phyloP scores from a whole-genome alignment of 2,888 invertebrate genomes.

The Synanthedon formicaeformis region DNA sequence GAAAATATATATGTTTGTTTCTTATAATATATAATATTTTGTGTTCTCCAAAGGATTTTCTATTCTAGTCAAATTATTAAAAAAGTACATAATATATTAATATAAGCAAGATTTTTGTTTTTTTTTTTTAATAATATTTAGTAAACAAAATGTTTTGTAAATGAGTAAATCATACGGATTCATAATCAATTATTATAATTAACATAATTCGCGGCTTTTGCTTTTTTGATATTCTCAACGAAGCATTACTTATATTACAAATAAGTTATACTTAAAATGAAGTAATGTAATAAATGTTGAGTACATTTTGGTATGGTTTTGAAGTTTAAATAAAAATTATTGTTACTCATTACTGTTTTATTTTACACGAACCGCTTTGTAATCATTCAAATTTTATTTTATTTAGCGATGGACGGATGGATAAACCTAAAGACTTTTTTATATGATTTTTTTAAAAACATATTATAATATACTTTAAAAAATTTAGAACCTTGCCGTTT shows the following conservation, averaged over 20 bases:
- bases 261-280: conserved; percentile 8
- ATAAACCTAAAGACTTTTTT: no score
- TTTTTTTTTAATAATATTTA: neutral
- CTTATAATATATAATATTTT: no score
- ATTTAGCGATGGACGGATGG: neutral
- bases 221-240: conserved; percentile 13
- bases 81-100: no score
- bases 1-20: no score
- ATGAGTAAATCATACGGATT: neutral
- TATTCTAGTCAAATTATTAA: no score
- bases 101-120: no score
- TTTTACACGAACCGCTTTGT: neutral
- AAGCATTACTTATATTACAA: neutral
- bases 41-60: no score
- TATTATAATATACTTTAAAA: no score
- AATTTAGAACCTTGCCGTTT: no score
- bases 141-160: neutral
- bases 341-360: conserved; percentile 18
- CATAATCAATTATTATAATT: conserved; percentile 9
- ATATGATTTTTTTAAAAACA: no score
- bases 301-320: conserved; percentile 19
- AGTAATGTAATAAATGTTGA: conserved; percentile 6
- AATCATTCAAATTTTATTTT: neutral
- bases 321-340: conserved; percentile 20
- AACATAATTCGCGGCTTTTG: conserved; percentile 16